A percentile compares a stretch with the other conserved stretches of the same genome.
These are phyloP conservation scores for Lasioglossum zephyrum DNA, from an alignment of 2,888 invertebrate genomes.

Conservation along the genomic window DNA sequence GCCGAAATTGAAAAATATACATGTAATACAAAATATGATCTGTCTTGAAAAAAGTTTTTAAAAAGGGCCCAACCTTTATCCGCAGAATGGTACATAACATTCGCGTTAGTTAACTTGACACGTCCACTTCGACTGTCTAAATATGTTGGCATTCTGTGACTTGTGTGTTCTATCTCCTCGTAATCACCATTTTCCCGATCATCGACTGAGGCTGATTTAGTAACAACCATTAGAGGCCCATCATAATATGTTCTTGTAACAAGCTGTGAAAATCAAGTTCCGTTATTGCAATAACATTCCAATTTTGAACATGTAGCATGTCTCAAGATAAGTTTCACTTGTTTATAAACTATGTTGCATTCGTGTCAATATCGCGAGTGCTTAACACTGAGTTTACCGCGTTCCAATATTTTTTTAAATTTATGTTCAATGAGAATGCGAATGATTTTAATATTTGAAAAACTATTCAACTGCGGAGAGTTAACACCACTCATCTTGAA, in stretches of 20 bases:
- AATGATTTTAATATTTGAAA: background rate
- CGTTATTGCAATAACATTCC: constrained; percentile 12
- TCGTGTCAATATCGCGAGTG: background rate
- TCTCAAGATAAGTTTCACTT: background rate
- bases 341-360: background rate
- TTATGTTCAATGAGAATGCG: background rate
- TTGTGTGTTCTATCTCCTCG: constrained; percentile 75
- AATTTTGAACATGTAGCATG: background rate
- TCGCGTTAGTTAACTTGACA: constrained; percentile 78
- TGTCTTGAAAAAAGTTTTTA: background rate
- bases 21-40: background rate
- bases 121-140: constrained; percentile 76
- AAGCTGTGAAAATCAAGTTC: constrained; percentile 62
- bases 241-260: constrained; percentile 79
- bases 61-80: constrained; percentile 75
- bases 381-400: background rate
- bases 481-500: background rate
- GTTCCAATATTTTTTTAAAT: background rate
- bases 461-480: background rate
- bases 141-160: constrained; percentile 77
- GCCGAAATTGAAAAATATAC: too few relatives aligned
- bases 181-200: constrained; percentile 80
- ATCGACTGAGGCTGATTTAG: constrained; percentile 74
- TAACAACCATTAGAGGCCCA: constrained; percentile 74
- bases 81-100: constrained; percentile 81